A percentile compares a stretch with the other conserved stretches of the same genome.
These are phyloP conservation scores for Labeo catla DNA, from an alignment of 2,113 vertebrate species.

Conservation along the genomic window DNA sequence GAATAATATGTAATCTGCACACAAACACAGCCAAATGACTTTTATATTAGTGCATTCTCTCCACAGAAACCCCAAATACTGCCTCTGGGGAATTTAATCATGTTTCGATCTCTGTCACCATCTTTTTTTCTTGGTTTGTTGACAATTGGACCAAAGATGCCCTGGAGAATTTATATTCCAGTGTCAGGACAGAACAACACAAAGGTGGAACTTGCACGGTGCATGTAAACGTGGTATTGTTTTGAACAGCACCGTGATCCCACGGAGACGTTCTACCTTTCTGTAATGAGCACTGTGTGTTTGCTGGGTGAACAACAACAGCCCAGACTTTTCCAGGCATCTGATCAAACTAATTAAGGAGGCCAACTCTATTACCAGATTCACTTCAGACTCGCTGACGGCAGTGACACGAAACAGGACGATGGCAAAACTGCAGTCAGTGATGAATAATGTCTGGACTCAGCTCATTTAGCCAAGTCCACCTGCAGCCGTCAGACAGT, in stretches of 20 bases:
- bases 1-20: background rate
- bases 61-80: background rate
- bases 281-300: background rate
- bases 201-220: background rate
- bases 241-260: background rate
- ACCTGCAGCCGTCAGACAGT: background rate
- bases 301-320: background rate
- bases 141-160: background rate
- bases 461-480: background rate
- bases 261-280: background rate
- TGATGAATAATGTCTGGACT: slow-evolving; percentile 1
- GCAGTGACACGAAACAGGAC: slow-evolving; percentile 7
- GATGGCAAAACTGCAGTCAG: background rate
- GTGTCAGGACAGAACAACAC: background rate
- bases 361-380: background rate
- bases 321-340: background rate
- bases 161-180: background rate
- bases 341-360: slow-evolving; percentile 11
- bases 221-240: background rate
- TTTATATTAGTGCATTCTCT: background rate
- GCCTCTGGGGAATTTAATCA: background rate
- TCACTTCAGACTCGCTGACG: background rate
- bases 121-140: background rate
- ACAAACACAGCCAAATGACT: background rate
- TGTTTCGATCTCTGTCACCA: background rate